Evolutionary conservation across 2,888 invertebrate species (phyloP), one percentile per base, ranked within the genome.

Genomic region (Ophion obscuratus): DNA sequence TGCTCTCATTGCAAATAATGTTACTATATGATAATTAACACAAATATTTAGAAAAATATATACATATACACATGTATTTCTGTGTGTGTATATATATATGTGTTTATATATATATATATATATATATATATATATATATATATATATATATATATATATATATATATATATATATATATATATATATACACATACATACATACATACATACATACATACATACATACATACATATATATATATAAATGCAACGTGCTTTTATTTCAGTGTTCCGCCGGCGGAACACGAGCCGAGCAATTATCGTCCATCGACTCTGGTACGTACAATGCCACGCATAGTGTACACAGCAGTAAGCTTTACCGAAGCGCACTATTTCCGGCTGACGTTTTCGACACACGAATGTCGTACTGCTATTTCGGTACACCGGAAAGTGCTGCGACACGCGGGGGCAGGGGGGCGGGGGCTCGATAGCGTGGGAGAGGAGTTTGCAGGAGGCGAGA

Each of bases 221-320:
- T 14, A 14, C 17, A 14, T 53, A 14, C 4, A 53, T 53, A 36
- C 61, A 73, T 62, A 44, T 62, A 74, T 78, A 40, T 81, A 74
- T 80, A 77, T 81, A 53, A 61, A 47, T 27, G 44, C 27, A 81
- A 67, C 71, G 84, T 75, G 82, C 70, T 87, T 87, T 87, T 82
- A 84, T 87, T 87, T 83, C 83, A 73, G 83, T 82, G 82, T 80
- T 82, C 79, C 80, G 74, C 57, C 44, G 67, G 86, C 61, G 76
- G 85, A 84, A 87, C 79, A 87, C 84, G 70, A 82, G 81, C 82
- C 80, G 44, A 59, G 86, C 84, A 87, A 87, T 87, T 87, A 87
- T 84, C 84, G 84, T 87, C 86, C 80, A 87, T 87, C 86, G 84
- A 86, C 66, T 81, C 78, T 80, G 62, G 79, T 74, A 86, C 84